Conservation (phyloP, 2,888 invertebrate species). For the Dryocosmus kuriphilus region DNA sequence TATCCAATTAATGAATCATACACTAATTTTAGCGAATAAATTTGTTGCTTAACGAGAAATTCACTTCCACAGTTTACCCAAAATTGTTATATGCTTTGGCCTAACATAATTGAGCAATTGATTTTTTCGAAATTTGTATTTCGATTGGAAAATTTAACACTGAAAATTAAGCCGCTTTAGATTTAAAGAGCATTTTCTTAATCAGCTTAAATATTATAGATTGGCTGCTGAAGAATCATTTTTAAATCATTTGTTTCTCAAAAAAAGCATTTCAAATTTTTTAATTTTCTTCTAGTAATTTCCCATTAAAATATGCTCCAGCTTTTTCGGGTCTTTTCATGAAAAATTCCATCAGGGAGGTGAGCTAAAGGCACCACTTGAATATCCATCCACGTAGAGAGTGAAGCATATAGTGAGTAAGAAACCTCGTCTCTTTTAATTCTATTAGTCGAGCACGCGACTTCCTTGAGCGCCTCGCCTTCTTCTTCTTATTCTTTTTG, state of each 20-base stretch:
- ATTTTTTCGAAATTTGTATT: too few relatives aligned
- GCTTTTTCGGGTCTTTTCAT: background rate
- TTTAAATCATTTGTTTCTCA: too few relatives aligned
- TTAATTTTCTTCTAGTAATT: too few relatives aligned
- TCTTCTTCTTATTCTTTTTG: background rate
- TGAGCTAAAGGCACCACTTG: background rate
- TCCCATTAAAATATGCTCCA: background rate
- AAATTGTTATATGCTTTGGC: background rate
- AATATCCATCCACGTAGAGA: slow-evolving; percentile 7
- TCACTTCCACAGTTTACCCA: too few relatives aligned
- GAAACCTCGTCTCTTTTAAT: background rate
- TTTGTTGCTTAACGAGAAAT: background rate
- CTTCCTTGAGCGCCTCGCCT: background rate
- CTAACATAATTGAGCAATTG: background rate
- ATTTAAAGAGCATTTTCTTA: too few relatives aligned
- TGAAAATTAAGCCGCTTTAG: too few relatives aligned
- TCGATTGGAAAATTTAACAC: too few relatives aligned
- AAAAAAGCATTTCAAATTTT: accelerated
- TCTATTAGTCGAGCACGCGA: slow-evolving; percentile 20
- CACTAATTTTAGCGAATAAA: background rate
- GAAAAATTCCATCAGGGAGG: background rate
- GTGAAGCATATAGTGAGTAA: background rate
- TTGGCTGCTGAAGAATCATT: too few relatives aligned
- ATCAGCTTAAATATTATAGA: too few relatives aligned
- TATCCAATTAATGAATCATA: background rate